phyloP scores from a whole-genome alignment of 2,113 vertebrate genomes.

The Rynchops niger region DNA sequence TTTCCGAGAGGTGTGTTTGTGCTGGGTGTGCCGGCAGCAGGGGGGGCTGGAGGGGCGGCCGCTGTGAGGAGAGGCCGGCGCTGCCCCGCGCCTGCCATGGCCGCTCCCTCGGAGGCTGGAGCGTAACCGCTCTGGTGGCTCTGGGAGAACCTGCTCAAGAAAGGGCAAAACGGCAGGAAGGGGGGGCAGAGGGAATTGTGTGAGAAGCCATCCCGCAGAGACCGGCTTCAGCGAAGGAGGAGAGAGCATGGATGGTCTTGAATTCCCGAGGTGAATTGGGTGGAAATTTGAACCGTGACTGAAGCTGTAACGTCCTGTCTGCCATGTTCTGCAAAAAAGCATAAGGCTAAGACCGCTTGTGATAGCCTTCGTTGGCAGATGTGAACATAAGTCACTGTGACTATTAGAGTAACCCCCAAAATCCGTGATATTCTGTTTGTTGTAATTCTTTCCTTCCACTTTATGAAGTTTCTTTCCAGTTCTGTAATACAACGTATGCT shows the following conservation, averaged over 20 bases:
- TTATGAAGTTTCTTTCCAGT: not conserved
- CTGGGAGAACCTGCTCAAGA: fast-evolving
- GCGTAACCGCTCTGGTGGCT: too few relatives aligned
- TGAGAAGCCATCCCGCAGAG: too few relatives aligned
- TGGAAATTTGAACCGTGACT: not conserved
- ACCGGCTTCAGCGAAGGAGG: not conserved
- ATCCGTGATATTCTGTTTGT: not conserved
- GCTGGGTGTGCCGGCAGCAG: not conserved
- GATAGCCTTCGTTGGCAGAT: too few relatives aligned
- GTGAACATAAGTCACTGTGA: fast-evolving
- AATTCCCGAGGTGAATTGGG: not conserved
- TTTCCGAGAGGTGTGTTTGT: not conserved
- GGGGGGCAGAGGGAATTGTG: not conserved
- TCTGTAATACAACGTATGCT: fast-evolving
- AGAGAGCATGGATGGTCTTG: not conserved
- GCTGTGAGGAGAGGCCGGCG: too few relatives aligned
- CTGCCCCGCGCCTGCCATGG: not conserved
- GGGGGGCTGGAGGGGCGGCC: not conserved
- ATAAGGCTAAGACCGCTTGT: fast-evolving
- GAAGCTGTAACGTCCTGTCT: too few relatives aligned
- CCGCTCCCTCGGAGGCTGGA: fast-evolving
- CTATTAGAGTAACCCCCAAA: not conserved
- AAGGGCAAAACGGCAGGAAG: not conserved
- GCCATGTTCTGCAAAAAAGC: not conserved
- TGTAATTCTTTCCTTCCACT: not conserved